phyloP scores from a whole-genome alignment of 2,113 vertebrate genomes.

The Charadrius vociferus region DNA sequence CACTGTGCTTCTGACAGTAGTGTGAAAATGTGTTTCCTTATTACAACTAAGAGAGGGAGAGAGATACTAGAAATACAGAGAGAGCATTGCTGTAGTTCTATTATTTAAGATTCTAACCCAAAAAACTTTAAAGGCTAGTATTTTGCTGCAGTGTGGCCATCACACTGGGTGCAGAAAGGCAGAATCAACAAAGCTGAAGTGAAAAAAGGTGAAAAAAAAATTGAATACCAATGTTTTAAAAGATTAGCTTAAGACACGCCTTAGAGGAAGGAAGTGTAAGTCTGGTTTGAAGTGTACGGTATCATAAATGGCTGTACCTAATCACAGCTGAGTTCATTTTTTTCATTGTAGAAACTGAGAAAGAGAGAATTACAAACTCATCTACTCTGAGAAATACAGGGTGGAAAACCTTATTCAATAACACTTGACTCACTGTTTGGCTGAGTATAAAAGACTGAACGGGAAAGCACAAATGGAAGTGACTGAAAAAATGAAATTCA shows the following conservation, averaged over 20 bases:
- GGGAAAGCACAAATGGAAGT: constrained; percentile 31
- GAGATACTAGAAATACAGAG: background rate
- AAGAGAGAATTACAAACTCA: constrained; percentile 40
- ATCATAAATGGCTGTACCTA: background rate
- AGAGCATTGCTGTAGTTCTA: background rate
- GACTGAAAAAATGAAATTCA: constrained; percentile 57
- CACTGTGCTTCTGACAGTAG: background rate
- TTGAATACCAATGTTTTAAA: background rate
- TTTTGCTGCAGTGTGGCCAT: background rate
- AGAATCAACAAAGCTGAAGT: background rate
- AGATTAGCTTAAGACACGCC: background rate
- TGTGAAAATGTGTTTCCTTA: background rate
- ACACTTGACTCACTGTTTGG: constrained; percentile 51
- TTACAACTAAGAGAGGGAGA: background rate
- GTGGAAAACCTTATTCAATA: constrained; percentile 45
- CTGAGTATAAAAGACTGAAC: constrained; percentile 24
- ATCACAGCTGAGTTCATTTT: constrained; percentile 9
- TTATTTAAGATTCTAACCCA: background rate
- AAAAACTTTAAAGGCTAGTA: background rate
- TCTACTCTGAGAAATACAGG: constrained; percentile 10
- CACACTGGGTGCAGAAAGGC: background rate
- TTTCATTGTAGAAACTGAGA: background rate
- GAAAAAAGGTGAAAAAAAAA: background rate
- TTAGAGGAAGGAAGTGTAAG: background rate
- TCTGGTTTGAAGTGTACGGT: background rate